Percentiles rank a stretch among this genome's conserved stretches.
These are phyloP conservation scores for Thermophis baileyi DNA, from an alignment of 2,113 vertebrate species.

Conservation along the genomic window DNA sequence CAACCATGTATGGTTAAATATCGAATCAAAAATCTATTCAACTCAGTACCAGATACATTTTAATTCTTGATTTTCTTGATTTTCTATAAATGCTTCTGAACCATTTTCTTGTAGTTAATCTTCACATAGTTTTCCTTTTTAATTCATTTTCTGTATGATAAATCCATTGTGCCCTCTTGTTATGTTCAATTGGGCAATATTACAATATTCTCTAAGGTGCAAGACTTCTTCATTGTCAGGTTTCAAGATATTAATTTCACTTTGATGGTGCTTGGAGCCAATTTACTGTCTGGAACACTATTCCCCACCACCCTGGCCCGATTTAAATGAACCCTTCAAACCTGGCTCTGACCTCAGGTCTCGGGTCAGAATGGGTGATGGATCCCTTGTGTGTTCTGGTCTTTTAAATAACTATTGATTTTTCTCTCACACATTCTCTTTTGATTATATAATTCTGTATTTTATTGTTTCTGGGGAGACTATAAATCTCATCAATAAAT, in stretches of 20 bases:
- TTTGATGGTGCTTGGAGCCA: background rate
- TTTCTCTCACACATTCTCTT: background rate
- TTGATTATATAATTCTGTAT: background rate
- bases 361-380: background rate
- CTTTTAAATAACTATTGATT: background rate
- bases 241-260: background rate
- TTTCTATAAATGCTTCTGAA: background rate
- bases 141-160: background rate
- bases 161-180: background rate
- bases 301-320: background rate
- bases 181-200: background rate
- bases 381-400: background rate
- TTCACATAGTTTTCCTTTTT: background rate
- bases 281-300: background rate
- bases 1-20: background rate
- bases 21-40: background rate
- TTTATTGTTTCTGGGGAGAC: background rate
- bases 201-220: background rate
- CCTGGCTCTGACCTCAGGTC: background rate
- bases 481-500: background rate
- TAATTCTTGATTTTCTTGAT: background rate
- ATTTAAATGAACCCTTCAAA: background rate
- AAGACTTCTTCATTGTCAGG: background rate
- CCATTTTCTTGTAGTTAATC: background rate
- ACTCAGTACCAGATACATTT: background rate